Base-by-base conservation (phyloP, 2,113 vertebrate genomes). In the Hydrolagus affinis region DNA sequence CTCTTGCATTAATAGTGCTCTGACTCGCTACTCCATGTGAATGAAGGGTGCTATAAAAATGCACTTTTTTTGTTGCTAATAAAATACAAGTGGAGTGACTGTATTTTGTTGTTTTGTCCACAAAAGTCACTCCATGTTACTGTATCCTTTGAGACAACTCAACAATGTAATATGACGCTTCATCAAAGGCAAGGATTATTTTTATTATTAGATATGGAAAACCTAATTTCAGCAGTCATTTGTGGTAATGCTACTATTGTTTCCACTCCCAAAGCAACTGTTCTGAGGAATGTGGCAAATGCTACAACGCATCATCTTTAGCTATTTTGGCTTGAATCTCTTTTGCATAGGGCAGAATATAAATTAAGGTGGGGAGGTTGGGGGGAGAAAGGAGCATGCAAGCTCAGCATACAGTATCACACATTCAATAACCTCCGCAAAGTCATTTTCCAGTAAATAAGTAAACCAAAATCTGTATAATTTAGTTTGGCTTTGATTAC, bases 211-310 rank as follows among this genome's bases (percentile, higher is more conserved):
- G 28, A 68, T 30, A 57, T 80, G 77, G 60, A 32, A 75, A 56
- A 10, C 11, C 3, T 56, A 8, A 21, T 56, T 32, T 32, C 25
- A 66, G 19, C 28, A 78, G 57, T 25, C 23, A 32, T 83, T 28
- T 15, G 10, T 19, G 78, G 28, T 17, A 66, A 83, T 12, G 10
- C 73, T 21, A 32, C 73, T 21, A 32, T 30, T 68, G 28, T 68
- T 83, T 9, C 15, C 62, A 28, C 25, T 66, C 78, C 62, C 25
- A 21, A 68, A 10, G 56, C n/a, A 32, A 30, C 60, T 28, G 23
- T 10, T 75, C 44, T 75, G 73, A 56, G 73, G 73, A 75, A 75
- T 75, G 73, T 75, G 73, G 19, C 17, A 19, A 75, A 75, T 75
- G n/a, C 12, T 66, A n/a, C 64, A 83, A 83, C 60, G 17, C 21